phyloP scores from a whole-genome alignment of 2,888 invertebrate genomes.

The Papilio gigon region DNA sequence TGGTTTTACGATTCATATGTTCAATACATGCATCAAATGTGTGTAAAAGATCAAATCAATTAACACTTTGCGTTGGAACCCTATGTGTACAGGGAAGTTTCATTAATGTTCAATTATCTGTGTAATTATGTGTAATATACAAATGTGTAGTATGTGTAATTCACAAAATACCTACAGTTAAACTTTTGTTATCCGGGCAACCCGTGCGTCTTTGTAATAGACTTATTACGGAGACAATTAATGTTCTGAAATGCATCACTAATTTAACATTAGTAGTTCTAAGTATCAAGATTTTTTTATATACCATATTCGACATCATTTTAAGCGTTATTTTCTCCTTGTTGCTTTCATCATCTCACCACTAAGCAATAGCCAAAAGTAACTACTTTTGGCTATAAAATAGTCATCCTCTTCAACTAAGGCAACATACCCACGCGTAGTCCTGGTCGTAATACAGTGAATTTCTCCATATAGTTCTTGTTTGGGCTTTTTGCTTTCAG shows the following conservation, averaged over 20 bases:
- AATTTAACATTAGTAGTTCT: background rate
- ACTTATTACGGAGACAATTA: background rate
- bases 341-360: background rate
- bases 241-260: background rate
- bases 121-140: slow-evolving; percentile 5
- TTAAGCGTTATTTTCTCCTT: background rate
- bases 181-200: no score
- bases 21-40: background rate
- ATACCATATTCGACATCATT: background rate
- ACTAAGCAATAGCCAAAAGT: background rate
- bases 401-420: background rate
- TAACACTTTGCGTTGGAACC: no score
- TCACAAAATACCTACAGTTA: no score
- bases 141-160: no score
- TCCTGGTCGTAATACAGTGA: background rate
- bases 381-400: background rate
- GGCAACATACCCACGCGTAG: background rate
- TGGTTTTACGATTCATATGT: background rate
- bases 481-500: background rate
- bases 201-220: background rate
- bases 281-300: background rate
- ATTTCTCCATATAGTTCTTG: background rate
- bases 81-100: slow-evolving; percentile 13
- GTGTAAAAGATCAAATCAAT: no score
- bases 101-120: background rate